Evolutionary conservation across 2,797 vertebrate species (phyloP), one percentile per base, ranked within the genome.

Genomic region (Halcyon chelicuti): DNA sequence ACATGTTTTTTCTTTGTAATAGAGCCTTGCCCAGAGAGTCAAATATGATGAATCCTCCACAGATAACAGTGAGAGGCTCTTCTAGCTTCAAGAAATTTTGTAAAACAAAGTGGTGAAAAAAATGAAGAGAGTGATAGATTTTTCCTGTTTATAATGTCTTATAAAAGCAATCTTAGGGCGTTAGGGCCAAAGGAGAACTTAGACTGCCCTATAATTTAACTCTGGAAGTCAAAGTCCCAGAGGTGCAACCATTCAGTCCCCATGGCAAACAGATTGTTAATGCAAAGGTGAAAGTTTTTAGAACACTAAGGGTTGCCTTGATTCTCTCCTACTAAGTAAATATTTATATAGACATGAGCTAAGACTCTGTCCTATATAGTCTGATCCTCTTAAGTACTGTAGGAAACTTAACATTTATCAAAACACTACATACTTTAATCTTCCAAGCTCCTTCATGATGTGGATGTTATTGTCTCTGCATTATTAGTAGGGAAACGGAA

Each of bases 1-100:
- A 47, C n/a, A 29, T 47, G 19, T 37, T 84, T 22, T 73, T 94
- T 95, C 31, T 67, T 91, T 87, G 58, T 92, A 93, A 71, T 89
- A 65, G 40, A 28, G 22, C 54, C 47, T 44, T 80, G 20, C 37
- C 44, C 39, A 65, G 25, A 58, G 57, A 57, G 51, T 79, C 55
- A 93, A 35, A 71, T 88, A 20, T 61, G 52, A 39, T 89, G 57
- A 90, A 19, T 49, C 12, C 21, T 90, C 44, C 73, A 15, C 20
- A 88, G 20, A 75, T 65, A 71, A 55, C 20, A 79, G 46, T 62
- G 72, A 86, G 46, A 92, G 28, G n/a, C 55, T 47, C 17, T 77
- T 83, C 15, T 19, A 67, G 14, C 35, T 75, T 78, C 46, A 80
- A 42, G 73, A 18, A 68, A 58, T 33, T 61, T 67, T 73, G 42